These are phyloP conservation scores for Patella vulgata DNA, from an alignment of 1,140 invertebrate genomes.

Conservation along the genomic window DNA sequence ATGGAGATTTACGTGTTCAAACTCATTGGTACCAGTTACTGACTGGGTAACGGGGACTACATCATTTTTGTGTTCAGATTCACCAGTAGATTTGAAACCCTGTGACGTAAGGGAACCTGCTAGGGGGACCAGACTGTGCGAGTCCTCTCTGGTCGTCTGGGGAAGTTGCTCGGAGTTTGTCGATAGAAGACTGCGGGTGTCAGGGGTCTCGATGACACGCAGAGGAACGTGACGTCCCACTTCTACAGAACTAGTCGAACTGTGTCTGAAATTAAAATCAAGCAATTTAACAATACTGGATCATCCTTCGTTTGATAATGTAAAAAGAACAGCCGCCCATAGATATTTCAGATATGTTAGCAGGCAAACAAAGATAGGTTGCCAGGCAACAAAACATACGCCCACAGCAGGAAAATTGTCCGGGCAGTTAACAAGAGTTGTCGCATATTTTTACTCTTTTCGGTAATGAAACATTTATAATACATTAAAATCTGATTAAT, in stretches of 20 bases:
- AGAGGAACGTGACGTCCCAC: background rate
- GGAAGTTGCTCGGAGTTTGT: slow-evolving; percentile 10
- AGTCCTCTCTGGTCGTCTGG: slow-evolving; percentile 23
- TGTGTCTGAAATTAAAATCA: slow-evolving; percentile 12
- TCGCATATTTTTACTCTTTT: too few species aligned
- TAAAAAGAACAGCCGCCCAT: background rate
- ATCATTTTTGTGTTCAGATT: too few species aligned
- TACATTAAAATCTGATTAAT: too few species aligned
- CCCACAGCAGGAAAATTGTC: too few species aligned
- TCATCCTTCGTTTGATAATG: background rate
- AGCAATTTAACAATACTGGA: background rate
- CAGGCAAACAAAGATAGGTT: background rate
- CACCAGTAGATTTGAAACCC: background rate
- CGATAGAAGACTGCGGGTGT: slow-evolving; percentile 22
- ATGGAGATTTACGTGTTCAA: too few species aligned
- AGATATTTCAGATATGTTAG: background rate
- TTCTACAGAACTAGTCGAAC: slow-evolving; percentile 13
- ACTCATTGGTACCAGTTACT: too few species aligned
- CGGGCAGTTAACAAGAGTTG: too few species aligned
- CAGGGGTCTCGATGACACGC: background rate
- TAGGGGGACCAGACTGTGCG: slow-evolving; percentile 34
- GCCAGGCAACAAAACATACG: background rate
- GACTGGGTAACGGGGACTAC: too few species aligned
- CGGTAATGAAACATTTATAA: too few species aligned
- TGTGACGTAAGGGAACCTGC: slow-evolving; percentile 23